Evolutionary conservation across 2,113 vertebrate species (phyloP), one percentile per base, ranked within the genome.

Genomic region (Hemicordylus capensis): DNA sequence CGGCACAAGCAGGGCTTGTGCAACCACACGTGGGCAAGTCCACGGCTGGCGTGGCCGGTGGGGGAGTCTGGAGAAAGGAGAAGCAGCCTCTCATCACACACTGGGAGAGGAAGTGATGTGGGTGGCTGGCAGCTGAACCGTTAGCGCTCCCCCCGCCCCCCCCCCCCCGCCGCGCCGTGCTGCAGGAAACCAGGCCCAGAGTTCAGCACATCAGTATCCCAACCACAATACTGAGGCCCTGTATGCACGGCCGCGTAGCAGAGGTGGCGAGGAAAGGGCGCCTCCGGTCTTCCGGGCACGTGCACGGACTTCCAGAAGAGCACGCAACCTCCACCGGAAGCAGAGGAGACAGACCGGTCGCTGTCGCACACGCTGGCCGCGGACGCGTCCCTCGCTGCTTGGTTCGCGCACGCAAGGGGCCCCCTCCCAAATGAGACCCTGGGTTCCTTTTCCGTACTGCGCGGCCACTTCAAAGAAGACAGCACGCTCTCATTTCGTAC

Each of bases 41-140:
- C 69, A 59, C 28, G 15, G n/a, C 74, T 48, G 81, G 44, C 4
- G 7, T 26, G 22, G 76, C 4, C 24, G 76, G 37, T 1, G 31
- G 42, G n/a, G 34, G 31, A 12, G 42, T 51, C n/a, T 15, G 42
- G 34, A 74, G 81, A 37, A 75, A 59, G 37, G 66, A 61, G 34
- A 1, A 44, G 67, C 22, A 61, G 88, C 74, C 78, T 54, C 51
- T 80, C 56, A 1, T n/a, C 80, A 3, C 75, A 56, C 1, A 28
- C 76, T 93, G 88, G 88, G 75, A 79, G 91, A 95, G 94, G 95
- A 96, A 96, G 88, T 94, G 94, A 94, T 91, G 94, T 91, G 88
- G 86, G 89, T 59, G 76, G 72, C 80, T 87, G 88, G 59, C 67
- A 81, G 51, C 59, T 7, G 1, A 75, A 20, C 64, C 64, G 11